phyloP scores from a whole-genome alignment of 2,797 vertebrate species.

The Galagoides demidoff region DNA sequence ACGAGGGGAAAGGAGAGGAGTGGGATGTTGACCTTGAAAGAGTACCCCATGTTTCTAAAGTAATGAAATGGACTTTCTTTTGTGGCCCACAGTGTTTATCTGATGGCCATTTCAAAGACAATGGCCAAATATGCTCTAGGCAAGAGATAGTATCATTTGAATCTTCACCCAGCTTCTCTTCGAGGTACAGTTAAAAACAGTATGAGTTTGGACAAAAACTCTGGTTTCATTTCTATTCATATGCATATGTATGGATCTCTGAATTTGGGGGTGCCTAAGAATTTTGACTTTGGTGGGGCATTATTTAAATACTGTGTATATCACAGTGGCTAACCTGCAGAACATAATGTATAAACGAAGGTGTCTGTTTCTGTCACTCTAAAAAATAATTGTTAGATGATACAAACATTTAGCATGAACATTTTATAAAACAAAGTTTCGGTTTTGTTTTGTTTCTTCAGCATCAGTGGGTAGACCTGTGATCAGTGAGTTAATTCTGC shows the following conservation, averaged over 20 bases:
- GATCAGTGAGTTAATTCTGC: conserved; percentile 6
- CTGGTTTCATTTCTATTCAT: neutral
- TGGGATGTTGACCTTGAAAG: neutral
- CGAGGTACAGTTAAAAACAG: conserved; percentile 6
- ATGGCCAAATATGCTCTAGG: neutral
- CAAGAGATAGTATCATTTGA: neutral
- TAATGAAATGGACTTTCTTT: neutral
- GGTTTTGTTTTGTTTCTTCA: neutral
- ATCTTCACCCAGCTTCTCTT: neutral
- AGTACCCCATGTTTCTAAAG: neutral
- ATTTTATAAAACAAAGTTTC: conserved; percentile 24
- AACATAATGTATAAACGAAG: neutral
- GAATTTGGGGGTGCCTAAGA: neutral
- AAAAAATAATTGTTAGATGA: neutral
- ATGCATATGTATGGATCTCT: neutral
- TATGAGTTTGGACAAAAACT: neutral
- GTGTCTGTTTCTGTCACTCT: neutral
- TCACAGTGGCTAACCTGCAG: neutral
- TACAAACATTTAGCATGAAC: conserved; percentile 16
- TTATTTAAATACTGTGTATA: neutral
- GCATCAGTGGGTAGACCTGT: neutral
- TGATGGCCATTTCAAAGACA: neutral
- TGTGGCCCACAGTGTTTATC: neutral
- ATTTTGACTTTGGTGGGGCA: neutral
- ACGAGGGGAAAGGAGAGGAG: neutral